Conservation (phyloP, 2,888 invertebrate species). For the Aproaerema taeniolella region DNA sequence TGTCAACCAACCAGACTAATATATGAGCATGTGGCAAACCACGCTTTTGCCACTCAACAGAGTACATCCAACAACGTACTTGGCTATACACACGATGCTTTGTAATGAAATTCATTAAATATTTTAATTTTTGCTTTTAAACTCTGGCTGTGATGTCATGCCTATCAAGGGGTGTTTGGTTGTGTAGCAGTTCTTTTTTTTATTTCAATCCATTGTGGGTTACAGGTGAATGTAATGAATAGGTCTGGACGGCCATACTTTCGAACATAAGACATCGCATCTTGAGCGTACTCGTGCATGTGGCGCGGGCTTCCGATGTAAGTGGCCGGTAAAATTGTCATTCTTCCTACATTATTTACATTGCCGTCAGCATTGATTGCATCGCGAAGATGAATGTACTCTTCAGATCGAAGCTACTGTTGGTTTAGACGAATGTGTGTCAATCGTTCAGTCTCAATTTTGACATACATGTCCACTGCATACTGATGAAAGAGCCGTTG, state of each 20-base stretch:
- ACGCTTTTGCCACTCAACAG: conserved; percentile 18
- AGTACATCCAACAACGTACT: conserved; percentile 20
- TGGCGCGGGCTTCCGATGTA: conserved; percentile 18
- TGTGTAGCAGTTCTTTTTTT: conserved; percentile 16
- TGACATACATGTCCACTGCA: conserved; percentile 17
- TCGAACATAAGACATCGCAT: conserved; percentile 30
- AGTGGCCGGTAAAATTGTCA: conserved; percentile 25
- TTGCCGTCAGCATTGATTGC: conserved; percentile 16
- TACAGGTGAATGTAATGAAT: conserved; percentile 25
- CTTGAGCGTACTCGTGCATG: conserved; percentile 22
- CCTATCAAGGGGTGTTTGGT: conserved; percentile 24
- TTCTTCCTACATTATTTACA: conserved; percentile 22
- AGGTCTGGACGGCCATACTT: conserved; percentile 25
- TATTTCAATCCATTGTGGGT: conserved; percentile 29
- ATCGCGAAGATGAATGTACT: conserved; percentile 16
- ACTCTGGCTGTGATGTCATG: conserved; percentile 30
- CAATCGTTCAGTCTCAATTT: conserved; percentile 19
- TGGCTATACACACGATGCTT: conserved; percentile 21
- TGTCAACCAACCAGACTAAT: conserved; percentile 31
- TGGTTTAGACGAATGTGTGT: conserved; percentile 13
- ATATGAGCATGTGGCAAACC: conserved; percentile 17
- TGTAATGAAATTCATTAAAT: conserved; percentile 20
- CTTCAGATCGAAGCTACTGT: conserved; percentile 15
- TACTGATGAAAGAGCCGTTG: conserved; percentile 13
- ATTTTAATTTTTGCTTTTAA: conserved; percentile 22